Percentiles rank a stretch among this genome's conserved stretches.
Conservation (phyloP, 2,113 vertebrate genomes). For the Microcebus ravelobensis region DNA sequence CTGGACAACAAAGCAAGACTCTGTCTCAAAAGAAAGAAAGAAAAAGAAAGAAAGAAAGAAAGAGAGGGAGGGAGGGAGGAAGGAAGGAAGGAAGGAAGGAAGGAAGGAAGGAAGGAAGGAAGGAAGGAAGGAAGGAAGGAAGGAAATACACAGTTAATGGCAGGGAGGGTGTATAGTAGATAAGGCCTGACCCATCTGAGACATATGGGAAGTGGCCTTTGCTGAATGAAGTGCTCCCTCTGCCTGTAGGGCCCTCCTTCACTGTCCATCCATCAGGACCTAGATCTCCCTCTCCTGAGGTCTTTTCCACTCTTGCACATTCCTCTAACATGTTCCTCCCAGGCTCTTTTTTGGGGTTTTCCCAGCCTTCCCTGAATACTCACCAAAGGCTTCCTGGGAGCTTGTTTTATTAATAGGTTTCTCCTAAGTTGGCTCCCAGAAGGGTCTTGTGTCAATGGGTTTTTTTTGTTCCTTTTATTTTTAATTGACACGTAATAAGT, state of each 20-base stretch:
- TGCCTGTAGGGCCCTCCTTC: not conserved
- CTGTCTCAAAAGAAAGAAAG: no score
- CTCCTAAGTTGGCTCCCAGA: no score
- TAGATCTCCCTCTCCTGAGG: not conserved
- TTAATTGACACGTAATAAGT: not conserved
- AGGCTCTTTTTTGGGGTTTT: not conserved
- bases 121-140: rapidly evolving
- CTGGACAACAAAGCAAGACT: no score
- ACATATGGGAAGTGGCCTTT: not conserved
- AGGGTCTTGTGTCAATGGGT: not conserved
- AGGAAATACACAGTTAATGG: not conserved
- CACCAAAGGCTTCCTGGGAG: no score
- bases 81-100: no score
- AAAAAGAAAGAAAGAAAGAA: no score
- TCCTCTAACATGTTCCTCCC: not conserved
- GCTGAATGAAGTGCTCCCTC: not conserved
- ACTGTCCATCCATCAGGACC: not conserved
- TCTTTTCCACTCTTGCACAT: not conserved
- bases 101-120: no score
- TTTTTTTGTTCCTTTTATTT: not conserved
- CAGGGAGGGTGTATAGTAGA: not conserved
- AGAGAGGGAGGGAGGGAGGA: no score
- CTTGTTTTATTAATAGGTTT: not conserved
- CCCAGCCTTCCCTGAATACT: not conserved
- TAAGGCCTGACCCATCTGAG: not conserved